phyloP scores from a whole-genome alignment of 2,888 invertebrate species.

The Serrognathus titanus region DNA sequence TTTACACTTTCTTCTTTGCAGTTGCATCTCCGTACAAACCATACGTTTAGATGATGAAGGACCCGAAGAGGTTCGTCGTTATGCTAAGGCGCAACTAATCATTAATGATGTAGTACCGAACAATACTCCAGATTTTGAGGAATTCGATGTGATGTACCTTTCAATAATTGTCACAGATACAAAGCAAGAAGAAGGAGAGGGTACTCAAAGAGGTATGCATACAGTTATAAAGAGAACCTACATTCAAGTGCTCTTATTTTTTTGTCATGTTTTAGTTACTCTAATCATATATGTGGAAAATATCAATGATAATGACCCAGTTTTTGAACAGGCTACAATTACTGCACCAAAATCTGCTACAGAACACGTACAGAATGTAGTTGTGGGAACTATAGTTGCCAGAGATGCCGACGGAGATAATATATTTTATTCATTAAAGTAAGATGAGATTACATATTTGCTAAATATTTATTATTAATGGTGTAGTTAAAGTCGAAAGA shows the following conservation, averaged over 20 bases:
- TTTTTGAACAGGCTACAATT: slow-evolving; percentile 52
- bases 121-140: slow-evolving; percentile 52
- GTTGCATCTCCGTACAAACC: slow-evolving; percentile 38
- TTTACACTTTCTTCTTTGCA: slow-evolving; percentile 22
- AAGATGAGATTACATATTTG: slow-evolving; percentile 32
- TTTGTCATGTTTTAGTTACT: slow-evolving; percentile 47
- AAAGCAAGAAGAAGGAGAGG: slow-evolving; percentile 51
- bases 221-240: too few species aligned
- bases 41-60: not conserved
- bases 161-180: slow-evolving; percentile 52
- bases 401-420: slow-evolving; percentile 60
- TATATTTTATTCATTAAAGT: slow-evolving; percentile 57
- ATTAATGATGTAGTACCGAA: slow-evolving; percentile 10
- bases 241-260: too few species aligned
- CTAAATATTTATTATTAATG: too few species aligned
- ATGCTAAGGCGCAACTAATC: slow-evolving; percentile 4
- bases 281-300: slow-evolving; percentile 59
- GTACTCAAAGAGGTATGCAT: slow-evolving; percentile 51
- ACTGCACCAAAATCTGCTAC: slow-evolving; percentile 49
- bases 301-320: slow-evolving; percentile 62
- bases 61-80: not conserved
- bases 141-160: slow-evolving; percentile 58
- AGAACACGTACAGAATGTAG: slow-evolving; percentile 53
- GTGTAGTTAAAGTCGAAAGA: too few species aligned
- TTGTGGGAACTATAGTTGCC: slow-evolving; percentile 59